Base-by-base conservation (phyloP, 2,888 invertebrate genomes). In the Beris morrisii region DNA sequence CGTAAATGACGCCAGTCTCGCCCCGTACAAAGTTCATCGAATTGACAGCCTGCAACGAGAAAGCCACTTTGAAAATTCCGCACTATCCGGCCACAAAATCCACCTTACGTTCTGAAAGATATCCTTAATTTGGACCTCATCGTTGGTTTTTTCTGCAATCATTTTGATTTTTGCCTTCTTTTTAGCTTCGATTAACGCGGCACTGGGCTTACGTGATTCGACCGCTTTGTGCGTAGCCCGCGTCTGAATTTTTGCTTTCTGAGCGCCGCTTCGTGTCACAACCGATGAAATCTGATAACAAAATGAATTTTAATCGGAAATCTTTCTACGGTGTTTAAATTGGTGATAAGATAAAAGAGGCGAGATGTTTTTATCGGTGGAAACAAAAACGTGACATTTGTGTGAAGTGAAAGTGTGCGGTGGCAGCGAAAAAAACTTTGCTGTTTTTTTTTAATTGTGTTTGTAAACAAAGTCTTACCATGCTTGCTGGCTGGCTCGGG, bases 1-100 rank as follows among this genome's bases (percentile, higher is more conserved):
- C 90, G 67, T 87, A 92, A 55, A 92, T 86, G 6, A 94, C 80
- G 0, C 91, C 93, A 0, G 93, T 93, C 1, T 83, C 80, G 1
- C 86, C 85, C 45, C 85, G 84, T 15, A 84, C 78, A 74, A 84
- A 80, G 3, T 75, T 77, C 75, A 87, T 87, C 0, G 88, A 84
- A 71, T 86, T 86, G 78, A 88, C 84, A 9, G 88, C 87, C 87
- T 89, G 71, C 5, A 48, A 44, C 15, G 48, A 30, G n/a, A 45
- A 50, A 46, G 13, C 56, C 48, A 31, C 31, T 15, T 31, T 56
- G 3, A 44, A 38, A 38, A 38, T 3, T 3, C 9, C 9, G 9
- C 48, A 13, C 7, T 48, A 9, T 48, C 38, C 38, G 5, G 12
- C 59, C 43, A n/a, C 55, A 30, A 22, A 45, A 46, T 44, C 3